Conservation (phyloP, 2,113 vertebrate species). For the Dunckerocampus dactyliophorus region DNA sequence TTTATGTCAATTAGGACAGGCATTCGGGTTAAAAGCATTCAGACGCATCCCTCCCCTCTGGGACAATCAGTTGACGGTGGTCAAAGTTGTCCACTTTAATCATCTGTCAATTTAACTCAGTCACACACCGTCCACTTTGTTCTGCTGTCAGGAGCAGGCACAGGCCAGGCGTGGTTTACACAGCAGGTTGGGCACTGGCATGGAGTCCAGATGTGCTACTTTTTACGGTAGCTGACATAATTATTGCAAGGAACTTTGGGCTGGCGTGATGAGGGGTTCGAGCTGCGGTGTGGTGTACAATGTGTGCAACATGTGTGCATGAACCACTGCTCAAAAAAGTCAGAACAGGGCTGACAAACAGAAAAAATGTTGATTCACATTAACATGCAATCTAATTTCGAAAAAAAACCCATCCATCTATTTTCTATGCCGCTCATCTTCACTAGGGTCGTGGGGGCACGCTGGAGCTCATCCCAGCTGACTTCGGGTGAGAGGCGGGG, state of each 20-base stretch:
- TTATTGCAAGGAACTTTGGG: neutral
- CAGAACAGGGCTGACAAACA: no score
- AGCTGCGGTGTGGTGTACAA: constrained; percentile 10
- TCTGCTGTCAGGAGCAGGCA: constrained; percentile 13
- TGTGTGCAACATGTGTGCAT: no score
- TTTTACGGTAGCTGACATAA: constrained; percentile 6
- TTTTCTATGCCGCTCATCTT: no score
- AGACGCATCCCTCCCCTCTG: neutral
- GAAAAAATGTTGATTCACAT: no score
- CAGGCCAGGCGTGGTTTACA: constrained; percentile 10
- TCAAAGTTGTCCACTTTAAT: constrained; percentile 40
- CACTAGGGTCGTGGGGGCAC: no score
- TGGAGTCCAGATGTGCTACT: constrained; percentile 3
- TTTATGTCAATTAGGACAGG: no score
- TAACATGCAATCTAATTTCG: no score
- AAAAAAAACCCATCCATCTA: no score
- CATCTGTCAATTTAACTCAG: constrained; percentile 18
- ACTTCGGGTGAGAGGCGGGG: no score
- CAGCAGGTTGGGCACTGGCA: neutral
- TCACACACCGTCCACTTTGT: constrained; percentile 44
- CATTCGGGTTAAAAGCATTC: no score
- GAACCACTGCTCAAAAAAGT: no score
- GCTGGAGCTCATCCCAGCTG: no score
- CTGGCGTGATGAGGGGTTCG: constrained; percentile 29
- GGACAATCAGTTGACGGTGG: constrained; percentile 5